Base-by-base conservation (phyloP, 2,888 invertebrate genomes). In the Hirtodrosophila confusa region DNA sequence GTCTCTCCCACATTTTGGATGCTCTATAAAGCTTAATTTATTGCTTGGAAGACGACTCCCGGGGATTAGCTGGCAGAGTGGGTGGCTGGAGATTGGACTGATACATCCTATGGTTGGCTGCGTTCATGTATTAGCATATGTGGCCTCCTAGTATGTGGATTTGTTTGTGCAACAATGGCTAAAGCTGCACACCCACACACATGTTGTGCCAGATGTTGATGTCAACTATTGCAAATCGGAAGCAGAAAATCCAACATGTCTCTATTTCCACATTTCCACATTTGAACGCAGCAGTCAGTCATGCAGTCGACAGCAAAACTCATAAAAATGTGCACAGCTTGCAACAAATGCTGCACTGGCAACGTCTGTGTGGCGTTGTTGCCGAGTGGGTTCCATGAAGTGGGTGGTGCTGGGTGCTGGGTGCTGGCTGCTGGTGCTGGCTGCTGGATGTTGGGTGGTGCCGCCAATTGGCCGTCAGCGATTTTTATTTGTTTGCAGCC, bases 241-340 rank as follows among this genome's bases (percentile, higher is more conserved):
- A 78, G 80, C 75, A 65, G 85, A 61, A 86, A 83, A 83, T 70
- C 88, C 86, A 83, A 88, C 83, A 83, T 86, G 84, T 83, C 88
- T 83, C 84, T 86, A 83, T 83, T 83, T 83, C 88, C 70, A 54
- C 83, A 31, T 31, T 31, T 31, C 8, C 7, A 31, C 31, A 85
- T 85, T 66, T 72, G 65, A 82, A 67, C 71, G 69, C 27, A 56
- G 51, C 69, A 79, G 82, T 69, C 80, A 64, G 63, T 54, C 64
- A 55, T 55, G 45, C 63, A 40, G 58, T 61, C 67, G 66, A 66
- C 70, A 54, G 73, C 63, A 79, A 68, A 83, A 83, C 80, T 82
- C 82, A 82, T 88, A 82, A 82, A 82, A 82, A 86, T 86, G 80
- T 76, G 80, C 82, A 79, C 67, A 67, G 86, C 83, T 86, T 82